These are phyloP conservation scores for Stramonita haemastoma DNA, from an alignment of 2,888 invertebrate genomes.

Conservation along the genomic window DNA sequence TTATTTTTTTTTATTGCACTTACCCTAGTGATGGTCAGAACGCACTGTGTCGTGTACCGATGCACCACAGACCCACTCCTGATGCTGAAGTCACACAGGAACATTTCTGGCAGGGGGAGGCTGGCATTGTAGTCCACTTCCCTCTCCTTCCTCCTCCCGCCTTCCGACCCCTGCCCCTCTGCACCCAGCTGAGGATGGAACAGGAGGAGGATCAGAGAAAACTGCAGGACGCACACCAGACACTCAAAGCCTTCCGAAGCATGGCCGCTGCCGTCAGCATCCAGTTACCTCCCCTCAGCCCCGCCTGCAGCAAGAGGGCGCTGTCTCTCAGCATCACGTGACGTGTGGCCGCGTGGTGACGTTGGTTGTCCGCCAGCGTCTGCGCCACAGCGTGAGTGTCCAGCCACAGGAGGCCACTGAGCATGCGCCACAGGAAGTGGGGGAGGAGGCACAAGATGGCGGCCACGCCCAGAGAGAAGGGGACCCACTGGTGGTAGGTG, in stretches of 20 bases:
- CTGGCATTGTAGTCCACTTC: background rate
- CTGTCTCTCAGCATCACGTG: slow-evolving; percentile 32
- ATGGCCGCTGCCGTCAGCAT: slow-evolving; percentile 6
- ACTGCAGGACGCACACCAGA: slow-evolving; percentile 9
- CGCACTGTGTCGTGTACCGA: background rate
- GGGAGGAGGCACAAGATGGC: slow-evolving; percentile 20
- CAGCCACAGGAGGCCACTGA: slow-evolving; percentile 34
- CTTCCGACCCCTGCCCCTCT: background rate
- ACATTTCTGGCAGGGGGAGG: background rate
- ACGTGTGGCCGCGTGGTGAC: slow-evolving; percentile 3
- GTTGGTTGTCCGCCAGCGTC: slow-evolving; percentile 29
- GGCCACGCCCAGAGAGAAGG: background rate
- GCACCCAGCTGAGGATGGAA: slow-evolving; percentile 5
- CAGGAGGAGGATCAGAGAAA: background rate
- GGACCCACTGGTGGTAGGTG: slow-evolving; percentile 32
- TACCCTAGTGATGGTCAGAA: background rate
- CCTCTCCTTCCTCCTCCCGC: too few species aligned
- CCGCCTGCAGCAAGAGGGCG: slow-evolving; percentile 31
- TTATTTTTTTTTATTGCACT: too few species aligned
- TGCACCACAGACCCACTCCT: background rate
- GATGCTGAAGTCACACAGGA: background rate
- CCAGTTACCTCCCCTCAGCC: slow-evolving; percentile 28
- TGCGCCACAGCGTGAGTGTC: slow-evolving; percentile 14
- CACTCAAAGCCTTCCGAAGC: background rate
- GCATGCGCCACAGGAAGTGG: slow-evolving; percentile 34